Base-by-base conservation (phyloP, 2,888 invertebrate species). In the Tetanocera ferruginea region DNA sequence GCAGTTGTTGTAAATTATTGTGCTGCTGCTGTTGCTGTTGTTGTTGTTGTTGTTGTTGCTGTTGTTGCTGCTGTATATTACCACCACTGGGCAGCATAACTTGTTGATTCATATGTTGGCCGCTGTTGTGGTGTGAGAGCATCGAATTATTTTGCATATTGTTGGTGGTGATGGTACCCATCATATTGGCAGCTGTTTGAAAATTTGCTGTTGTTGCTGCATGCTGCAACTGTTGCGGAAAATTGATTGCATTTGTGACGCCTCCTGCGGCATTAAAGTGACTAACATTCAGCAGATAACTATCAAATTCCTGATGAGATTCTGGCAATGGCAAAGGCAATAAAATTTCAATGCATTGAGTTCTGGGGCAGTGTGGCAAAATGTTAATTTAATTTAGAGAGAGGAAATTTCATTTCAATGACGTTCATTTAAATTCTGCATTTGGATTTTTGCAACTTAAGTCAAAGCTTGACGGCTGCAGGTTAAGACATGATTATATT, bases 221-320 rank as follows among this genome's bases (percentile, higher is more conserved):
- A 64, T 62, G 74, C n/a, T 84, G 86, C 69, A 80, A 86, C 81
- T n/a, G 85, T 62, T 4, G 85, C 80, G 76, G 82, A 83, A 51
- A 83, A 83, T 51, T 85, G 81, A 81, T 83, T 80, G 5, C 25
- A 37, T 76, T 57, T 76, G 83, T 57, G 51, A 77, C 19, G 25
- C 60, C 62, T 11, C 9, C 34, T 69, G 69, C 52, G 90, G 87
- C 28, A 51, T 78, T 73, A 66, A 69, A 76, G 76, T 79, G 80
- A 49, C 80, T 87, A 4, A 86, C 85, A 57, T 92, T 92, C 82
- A 93, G 92, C 3, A 94, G 90, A 86, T 93, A 93, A 82, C 93
- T 93, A 85, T 95, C 95, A 83, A 94, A 94, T 76, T 93, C 92
- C 34, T 93, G 91, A 87, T 95, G 94, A 9, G 94, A 92, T 87